Evolutionary conservation across 64 coral and sea anemone species (phyloP).

Genomic region (Montipora capricornis): DNA sequence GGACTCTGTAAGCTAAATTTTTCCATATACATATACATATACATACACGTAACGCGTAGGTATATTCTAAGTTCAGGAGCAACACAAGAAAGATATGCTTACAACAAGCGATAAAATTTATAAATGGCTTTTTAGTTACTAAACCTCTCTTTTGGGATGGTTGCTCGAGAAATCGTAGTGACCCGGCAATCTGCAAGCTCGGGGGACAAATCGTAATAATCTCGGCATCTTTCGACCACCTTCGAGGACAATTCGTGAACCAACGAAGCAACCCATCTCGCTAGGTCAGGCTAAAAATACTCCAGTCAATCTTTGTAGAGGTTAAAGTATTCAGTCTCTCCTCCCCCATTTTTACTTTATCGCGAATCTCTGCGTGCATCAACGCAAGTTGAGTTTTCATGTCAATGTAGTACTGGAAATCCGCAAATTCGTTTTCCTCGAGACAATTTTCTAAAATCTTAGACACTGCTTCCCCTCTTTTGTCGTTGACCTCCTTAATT

Average conservation of each 20-base stretch:
- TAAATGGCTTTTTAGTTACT: too few species aligned
- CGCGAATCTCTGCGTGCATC: slow-evolving; percentile 95
- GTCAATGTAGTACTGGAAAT: slow-evolving; percentile 99
- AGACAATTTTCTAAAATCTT: slow-evolving; percentile 93
- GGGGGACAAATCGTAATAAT: too few species aligned
- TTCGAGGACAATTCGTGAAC: neutral
- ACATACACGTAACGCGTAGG: too few species aligned
- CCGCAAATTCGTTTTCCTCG: slow-evolving; percentile 89
- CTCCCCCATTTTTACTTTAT: slow-evolving; percentile 98
- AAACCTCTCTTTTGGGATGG: too few species aligned
- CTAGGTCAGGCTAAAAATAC: slow-evolving; percentile 57
- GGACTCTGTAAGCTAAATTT: too few species aligned
- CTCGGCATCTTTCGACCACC: too few species aligned
- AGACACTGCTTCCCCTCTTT: slow-evolving; percentile 92
- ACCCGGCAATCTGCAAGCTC: too few species aligned
- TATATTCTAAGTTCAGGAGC: too few species aligned
- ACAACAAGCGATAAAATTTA: too few species aligned
- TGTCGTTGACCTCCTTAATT: slow-evolving; percentile 99
- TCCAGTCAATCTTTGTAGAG: slow-evolving; percentile 97
- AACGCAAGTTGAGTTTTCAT: slow-evolving; percentile 99
- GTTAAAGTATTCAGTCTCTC: slow-evolving; percentile 87
- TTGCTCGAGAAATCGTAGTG: too few species aligned
- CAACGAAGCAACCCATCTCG: neutral
- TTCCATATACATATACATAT: too few species aligned
- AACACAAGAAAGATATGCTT: too few species aligned